Evolutionary conservation across 2,113 vertebrate genomes (phyloP), one percentile per base, ranked within the genome.

Genomic region (Pelecanus crispus): DNA sequence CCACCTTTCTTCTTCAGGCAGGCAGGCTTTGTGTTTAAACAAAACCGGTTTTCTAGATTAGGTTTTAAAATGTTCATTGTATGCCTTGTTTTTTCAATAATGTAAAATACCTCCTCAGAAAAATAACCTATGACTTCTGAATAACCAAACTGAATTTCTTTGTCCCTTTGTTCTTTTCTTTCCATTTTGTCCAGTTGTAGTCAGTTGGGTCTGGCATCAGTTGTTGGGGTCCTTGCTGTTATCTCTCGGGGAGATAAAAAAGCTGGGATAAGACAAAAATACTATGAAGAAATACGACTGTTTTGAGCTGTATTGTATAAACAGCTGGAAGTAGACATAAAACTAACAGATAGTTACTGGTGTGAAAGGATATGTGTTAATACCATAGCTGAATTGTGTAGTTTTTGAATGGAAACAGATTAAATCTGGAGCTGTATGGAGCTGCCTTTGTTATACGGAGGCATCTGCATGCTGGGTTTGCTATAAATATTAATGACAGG

Each of bases 361-460:
- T 89, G 24, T 93, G 21, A 75, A 94, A 36, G 49, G 40, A 3
- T 45, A 6, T 42, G 25, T 75, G 19, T 45, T 53, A 47, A 36
- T 44, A 40, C 38, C 13, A 4, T 4, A 21, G 31, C 14, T 45
- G 13, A 61, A 9, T 25, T 50, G 34, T 10, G 2, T 36, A 4
- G 4, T 19, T 55, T 83, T 58, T 47, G 40, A 49, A 36, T 14
- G 17, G 26, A n/a, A 84, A 36, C 42, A 24, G 53, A 42, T 93
- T 62, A 15, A 34, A 4, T 73, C 29, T 29, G 4, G 32, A 31
- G 17, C 12, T 81, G 34, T n/a, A 19, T 0, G 1, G 53, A n/a
- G 77, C 45, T 31, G 32, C 38, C 20, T 59, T 81, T 47, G 34
- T 63, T 67, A 31, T 9, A 28, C 0, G 6, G 44, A 73, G 36